These are phyloP conservation scores for Buceros bicornis DNA, from an alignment of 2,797 vertebrate species.

Conservation along the genomic window DNA sequence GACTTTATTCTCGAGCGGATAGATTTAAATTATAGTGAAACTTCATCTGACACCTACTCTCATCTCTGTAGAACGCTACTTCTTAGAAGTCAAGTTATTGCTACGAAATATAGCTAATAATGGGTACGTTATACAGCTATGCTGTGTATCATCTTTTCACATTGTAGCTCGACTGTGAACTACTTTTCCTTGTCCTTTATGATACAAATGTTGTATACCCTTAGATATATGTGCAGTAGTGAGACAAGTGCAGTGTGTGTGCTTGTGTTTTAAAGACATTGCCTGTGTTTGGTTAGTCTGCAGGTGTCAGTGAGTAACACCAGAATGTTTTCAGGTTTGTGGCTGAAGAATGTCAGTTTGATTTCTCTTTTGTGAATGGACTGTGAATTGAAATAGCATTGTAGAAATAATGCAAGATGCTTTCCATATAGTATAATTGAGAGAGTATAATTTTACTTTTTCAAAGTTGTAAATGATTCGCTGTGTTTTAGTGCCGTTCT, in stretches of 20 bases:
- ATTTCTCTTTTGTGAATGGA: not conserved
- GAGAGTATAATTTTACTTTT: not conserved
- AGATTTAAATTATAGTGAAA: not conserved
- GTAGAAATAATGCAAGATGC: not conserved
- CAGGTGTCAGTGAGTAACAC: not conserved
- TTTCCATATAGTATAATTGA: not conserved
- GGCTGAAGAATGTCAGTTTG: not conserved
- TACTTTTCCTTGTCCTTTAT: not conserved
- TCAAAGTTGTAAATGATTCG: not conserved
- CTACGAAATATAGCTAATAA: not conserved
- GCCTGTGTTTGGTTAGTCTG: not conserved
- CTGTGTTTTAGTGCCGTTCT: not conserved
- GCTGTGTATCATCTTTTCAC: not conserved
- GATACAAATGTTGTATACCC: not conserved
- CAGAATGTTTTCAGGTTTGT: not conserved
- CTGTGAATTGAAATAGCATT: not conserved
- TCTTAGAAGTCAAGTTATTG: not conserved
- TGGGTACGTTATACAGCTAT: not conserved
- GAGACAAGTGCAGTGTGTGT: not conserved
- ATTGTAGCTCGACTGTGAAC: not conserved
- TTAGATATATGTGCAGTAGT: not conserved
- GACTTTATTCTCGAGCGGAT: not conserved
- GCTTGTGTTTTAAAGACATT: not conserved
- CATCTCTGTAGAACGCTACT: not conserved
- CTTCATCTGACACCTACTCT: not conserved